Conservation (phyloP, 1,140 invertebrate genomes). For the Anagrus nilaparvatae region DNA sequence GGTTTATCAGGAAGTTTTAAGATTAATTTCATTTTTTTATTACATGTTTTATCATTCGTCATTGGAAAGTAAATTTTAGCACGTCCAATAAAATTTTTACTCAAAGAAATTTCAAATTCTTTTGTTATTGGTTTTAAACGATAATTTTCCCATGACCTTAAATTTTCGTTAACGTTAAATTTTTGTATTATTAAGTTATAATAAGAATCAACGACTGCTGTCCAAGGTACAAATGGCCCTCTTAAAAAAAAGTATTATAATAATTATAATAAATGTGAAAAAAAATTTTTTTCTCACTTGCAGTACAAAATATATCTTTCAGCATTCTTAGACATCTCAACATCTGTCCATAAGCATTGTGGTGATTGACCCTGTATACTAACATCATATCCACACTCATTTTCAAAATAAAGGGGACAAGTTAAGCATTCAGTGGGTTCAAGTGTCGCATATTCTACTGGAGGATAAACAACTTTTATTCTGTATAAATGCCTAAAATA, state of each 20-base stretch:
- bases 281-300: constrained; percentile 7
- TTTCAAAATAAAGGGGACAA: neutral
- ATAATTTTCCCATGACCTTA: neutral
- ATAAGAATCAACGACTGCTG: neutral
- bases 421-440: constrained; percentile 11
- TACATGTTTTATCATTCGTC: too few species aligned
- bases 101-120: too few species aligned
- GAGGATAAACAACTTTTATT: constrained; percentile 8
- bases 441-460: neutral
- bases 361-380: neutral
- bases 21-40: neutral
- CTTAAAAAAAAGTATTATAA: neutral
- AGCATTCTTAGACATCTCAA: neutral
- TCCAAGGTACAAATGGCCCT: constrained; percentile 10
- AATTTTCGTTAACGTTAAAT: neutral
- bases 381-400: neutral
- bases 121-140: too few species aligned
- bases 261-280: too few species aligned
- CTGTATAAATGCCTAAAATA: constrained; percentile 11
- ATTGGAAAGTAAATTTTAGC: too few species aligned
- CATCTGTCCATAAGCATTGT: constrained; percentile 5
- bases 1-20: neutral
- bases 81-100: too few species aligned
- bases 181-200: constrained; percentile 1
- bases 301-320: constrained; percentile 12